Base-by-base conservation (phyloP, 2,797 vertebrate genomes). In the Sorex maritimensis region DNA sequence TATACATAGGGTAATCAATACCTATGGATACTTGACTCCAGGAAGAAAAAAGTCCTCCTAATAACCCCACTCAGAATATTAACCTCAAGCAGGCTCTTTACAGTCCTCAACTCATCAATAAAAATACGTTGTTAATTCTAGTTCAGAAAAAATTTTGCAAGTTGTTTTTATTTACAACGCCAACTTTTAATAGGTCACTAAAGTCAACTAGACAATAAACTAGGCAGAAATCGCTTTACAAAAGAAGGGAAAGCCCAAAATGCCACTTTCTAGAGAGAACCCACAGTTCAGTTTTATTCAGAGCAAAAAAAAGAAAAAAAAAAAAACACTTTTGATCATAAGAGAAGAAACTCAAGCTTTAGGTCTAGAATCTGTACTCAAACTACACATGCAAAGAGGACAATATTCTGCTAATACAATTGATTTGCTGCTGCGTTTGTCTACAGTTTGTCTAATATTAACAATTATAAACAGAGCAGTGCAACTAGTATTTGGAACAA, bases 391-490 rank as follows among this genome's bases (percentile, higher is more conserved):
- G 98, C 98, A 98, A 98, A 98, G 98, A 98, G 98, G 98, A 98
- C 97, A 90, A 97, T 95, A 97, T 98, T 98, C 99, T 98, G 98
- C 98, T 98, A 98, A 98, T 98, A 98, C 97, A 98, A 98, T 94
- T 96, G 96, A 97, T 97, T 96, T 97, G 97, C 98, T 98, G 98
- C 98, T 98, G 98, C 98, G 98, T 98, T 98, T 98, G 97, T 98
- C 98, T 98, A 99, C 98, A 99, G 98, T 98, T 98, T 98, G 97
- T 98, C 98, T 98, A 99, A 98, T 99, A 99, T 99, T 98, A 99
- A 99, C 99, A 99, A 99, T 98, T 99, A 99, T 99, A 99, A 99
- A 99, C 99, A 99, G 98, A 98, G 98, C 99, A 99, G 99, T 99
- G 99, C 99, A 99, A 99, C 99, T 99, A 99, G 98, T 98, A 98